A percentile compares a stretch with the other conserved stretches of the same genome.
phyloP scores from a whole-genome alignment of 2,888 invertebrate genomes.

The Zygogramma bicolorata region DNA sequence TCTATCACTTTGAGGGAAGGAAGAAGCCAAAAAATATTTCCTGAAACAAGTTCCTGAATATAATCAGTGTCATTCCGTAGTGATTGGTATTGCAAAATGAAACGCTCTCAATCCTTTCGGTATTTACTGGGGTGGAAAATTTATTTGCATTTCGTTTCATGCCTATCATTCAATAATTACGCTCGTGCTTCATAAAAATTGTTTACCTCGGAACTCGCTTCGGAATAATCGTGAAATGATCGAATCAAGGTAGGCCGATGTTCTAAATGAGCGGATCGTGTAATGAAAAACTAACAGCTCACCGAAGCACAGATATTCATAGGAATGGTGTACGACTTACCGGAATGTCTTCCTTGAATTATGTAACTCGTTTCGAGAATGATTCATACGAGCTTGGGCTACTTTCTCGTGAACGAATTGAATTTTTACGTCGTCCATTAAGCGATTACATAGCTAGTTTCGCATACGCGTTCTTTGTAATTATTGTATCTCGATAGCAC shows the following conservation, averaged over 20 bases:
- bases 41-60: too few relatives aligned
- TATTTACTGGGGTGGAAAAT: neutral
- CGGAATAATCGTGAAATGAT: neutral
- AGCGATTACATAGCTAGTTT: too few relatives aligned
- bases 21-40: too few relatives aligned
- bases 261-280: neutral
- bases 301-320: too few relatives aligned
- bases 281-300: neutral
- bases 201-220: too few relatives aligned
- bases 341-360: neutral
- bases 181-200: neutral
- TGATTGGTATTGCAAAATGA: too few relatives aligned
- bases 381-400: neutral
- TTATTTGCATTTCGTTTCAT: neutral
- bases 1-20: too few relatives aligned
- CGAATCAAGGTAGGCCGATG: neutral
- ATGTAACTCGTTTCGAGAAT: neutral
- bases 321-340: neutral
- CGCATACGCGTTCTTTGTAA: too few relatives aligned
- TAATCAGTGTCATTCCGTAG: too few relatives aligned
- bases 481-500: too few relatives aligned
- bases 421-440: too few relatives aligned
- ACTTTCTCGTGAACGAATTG: neutral
- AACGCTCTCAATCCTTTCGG: too few relatives aligned
- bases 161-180: neutral